Conservation (phyloP, 1,140 invertebrate genomes). For the Drosophila kohkoa region DNA sequence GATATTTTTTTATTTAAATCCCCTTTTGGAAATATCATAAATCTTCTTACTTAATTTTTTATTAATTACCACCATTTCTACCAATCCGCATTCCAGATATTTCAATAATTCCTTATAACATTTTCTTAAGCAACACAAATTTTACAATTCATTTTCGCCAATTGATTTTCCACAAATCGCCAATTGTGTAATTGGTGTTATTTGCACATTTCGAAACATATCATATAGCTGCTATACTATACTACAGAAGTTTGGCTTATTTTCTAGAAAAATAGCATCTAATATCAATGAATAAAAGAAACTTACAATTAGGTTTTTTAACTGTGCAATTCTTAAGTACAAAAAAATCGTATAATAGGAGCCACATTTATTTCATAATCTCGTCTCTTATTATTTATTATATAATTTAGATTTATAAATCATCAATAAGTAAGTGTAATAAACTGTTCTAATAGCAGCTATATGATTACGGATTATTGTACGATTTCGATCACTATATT, state of each 20-base stretch:
- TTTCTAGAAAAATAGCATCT: no score
- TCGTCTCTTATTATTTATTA: slow-evolving; percentile 1
- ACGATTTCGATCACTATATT: slow-evolving; percentile 3
- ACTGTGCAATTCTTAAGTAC: slow-evolving; percentile 26
- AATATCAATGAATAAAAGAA: neutral
- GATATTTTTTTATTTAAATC: neutral
- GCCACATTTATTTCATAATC: slow-evolving; percentile 4
- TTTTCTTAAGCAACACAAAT: neutral
- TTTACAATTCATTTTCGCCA: neutral
- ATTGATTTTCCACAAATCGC: neutral
- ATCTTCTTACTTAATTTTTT: neutral
- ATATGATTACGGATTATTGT: slow-evolving; percentile 28
- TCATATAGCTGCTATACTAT: slow-evolving; percentile 43
- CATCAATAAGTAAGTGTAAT: neutral
- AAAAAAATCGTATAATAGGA: slow-evolving; percentile 8
- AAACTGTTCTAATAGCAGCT: slow-evolving; percentile 36
- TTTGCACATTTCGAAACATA: slow-evolving; percentile 30
- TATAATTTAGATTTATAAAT: neutral
- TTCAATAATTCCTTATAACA: neutral
- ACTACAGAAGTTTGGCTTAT: slow-evolving; percentile 4
- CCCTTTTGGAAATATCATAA: neutral
- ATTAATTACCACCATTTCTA: neutral
- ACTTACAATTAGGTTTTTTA: slow-evolving; percentile 1
- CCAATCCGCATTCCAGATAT: neutral
- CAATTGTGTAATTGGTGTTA: slow-evolving; percentile 7